A percentile compares a stretch with the other conserved stretches of the same genome.
Conservation (phyloP, 2,113 vertebrate genomes). For the Sarotherodon lohbergeri region DNA sequence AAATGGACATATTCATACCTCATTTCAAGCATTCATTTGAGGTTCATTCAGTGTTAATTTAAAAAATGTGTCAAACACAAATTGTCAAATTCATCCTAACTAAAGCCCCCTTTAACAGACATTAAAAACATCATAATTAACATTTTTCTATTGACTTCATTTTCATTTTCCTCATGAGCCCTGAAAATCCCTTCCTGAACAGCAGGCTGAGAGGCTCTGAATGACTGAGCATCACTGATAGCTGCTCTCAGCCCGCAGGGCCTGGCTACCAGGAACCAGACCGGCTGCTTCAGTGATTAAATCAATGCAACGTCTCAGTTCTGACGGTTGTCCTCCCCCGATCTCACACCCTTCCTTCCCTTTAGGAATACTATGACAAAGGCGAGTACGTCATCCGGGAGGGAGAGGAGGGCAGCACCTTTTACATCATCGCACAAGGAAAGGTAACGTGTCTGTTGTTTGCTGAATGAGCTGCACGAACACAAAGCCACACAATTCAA, state of each 20-base stretch:
- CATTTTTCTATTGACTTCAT: neutral
- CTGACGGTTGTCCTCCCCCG: neutral
- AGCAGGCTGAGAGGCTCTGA: neutral
- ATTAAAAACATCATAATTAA: neutral
- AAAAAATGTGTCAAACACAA: neutral
- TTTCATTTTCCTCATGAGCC: neutral
- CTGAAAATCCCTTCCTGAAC: neutral
- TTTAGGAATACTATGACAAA: slow-evolving; percentile 76
- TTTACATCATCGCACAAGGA: slow-evolving; percentile 77
- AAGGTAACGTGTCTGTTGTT: slow-evolving; percentile 52
- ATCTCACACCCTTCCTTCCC: neutral
- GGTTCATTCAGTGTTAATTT: neutral
- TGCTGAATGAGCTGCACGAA: neutral
- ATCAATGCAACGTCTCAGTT: slow-evolving; percentile 21
- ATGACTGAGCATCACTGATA: neutral
- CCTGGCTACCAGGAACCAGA: slow-evolving; percentile 29
- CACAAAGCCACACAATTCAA: neutral
- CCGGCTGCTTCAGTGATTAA: neutral
- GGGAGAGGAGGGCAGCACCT: slow-evolving; percentile 76
- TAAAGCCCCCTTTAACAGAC: neutral
- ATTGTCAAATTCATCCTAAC: neutral
- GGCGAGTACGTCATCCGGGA: slow-evolving; percentile 74
- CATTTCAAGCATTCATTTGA: neutral
- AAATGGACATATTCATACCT: fast-evolving
- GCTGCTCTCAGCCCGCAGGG: neutral